phyloP scores from a whole-genome alignment of 2,888 invertebrate species.

The Eupithecia dodoneata region DNA sequence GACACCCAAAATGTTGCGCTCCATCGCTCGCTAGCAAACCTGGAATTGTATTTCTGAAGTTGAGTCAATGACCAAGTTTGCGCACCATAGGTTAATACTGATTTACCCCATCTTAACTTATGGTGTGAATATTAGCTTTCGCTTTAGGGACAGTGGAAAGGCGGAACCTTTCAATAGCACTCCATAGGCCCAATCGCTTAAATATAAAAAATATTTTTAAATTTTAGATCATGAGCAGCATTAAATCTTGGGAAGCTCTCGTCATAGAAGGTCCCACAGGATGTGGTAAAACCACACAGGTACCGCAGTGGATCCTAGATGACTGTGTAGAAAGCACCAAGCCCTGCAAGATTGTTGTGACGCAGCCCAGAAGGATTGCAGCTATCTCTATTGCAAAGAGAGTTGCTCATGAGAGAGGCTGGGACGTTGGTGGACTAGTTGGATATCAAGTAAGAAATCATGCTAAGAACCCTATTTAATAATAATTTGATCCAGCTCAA shows the following conservation, averaged over 20 bases:
- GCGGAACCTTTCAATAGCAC: too few species aligned
- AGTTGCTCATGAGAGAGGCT: slow-evolving; percentile 92
- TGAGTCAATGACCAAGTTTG: too few species aligned
- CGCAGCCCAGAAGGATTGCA: slow-evolving; percentile 97
- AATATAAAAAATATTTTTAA: not conserved
- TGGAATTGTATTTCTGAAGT: too few species aligned
- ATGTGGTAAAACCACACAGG: slow-evolving; percentile 95
- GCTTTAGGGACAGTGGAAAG: too few species aligned
- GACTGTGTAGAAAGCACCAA: slow-evolving; percentile 85
- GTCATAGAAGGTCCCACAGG: slow-evolving; percentile 97
- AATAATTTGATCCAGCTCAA: too few species aligned
- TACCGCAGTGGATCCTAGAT: slow-evolving; percentile 97
- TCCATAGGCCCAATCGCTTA: too few species aligned
- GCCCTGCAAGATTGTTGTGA: slow-evolving; percentile 94
- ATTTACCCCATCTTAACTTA: too few species aligned
- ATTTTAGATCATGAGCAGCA: slow-evolving; percentile 87
- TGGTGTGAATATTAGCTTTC: too few species aligned
- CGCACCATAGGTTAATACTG: too few species aligned
- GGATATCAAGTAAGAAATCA: slow-evolving; percentile 90
- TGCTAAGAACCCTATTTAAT: not conserved
- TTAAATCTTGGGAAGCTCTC: slow-evolving; percentile 88
- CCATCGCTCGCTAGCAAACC: too few species aligned
- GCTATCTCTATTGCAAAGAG: slow-evolving; percentile 94
- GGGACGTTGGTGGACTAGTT: slow-evolving; percentile 92
- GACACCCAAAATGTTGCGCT: too few species aligned